phyloP scores from a whole-genome alignment of 2,797 vertebrate genomes.

The Orestias chungarensis region DNA sequence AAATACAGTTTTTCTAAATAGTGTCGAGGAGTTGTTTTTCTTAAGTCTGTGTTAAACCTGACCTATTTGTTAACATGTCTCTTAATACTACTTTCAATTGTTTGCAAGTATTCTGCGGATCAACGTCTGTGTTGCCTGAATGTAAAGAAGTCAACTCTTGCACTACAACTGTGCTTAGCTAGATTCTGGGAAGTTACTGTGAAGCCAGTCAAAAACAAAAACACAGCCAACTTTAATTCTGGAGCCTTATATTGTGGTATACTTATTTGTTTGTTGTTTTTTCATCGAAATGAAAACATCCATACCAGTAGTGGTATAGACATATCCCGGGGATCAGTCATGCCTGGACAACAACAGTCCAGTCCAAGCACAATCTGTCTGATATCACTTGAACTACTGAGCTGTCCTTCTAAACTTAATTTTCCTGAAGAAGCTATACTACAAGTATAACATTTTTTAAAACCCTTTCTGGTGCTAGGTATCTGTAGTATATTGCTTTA shows the following conservation, averaged over 20 bases:
- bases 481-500: slow-evolving; percentile 24
- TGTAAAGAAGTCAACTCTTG: not conserved
- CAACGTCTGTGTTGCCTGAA: not conserved
- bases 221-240: too few species aligned
- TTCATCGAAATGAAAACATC: too few species aligned
- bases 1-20: not conserved
- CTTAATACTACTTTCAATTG: too few species aligned
- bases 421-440: not conserved
- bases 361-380: not conserved
- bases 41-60: not conserved
- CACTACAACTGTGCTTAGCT: not conserved
- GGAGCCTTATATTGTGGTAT: too few species aligned
- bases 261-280: too few species aligned
- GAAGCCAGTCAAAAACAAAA: not conserved
- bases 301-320: not conserved
- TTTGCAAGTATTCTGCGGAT: too few species aligned
- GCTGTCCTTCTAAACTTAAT: not conserved
- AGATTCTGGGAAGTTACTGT: not conserved
- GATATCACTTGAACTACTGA: too few species aligned
- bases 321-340: not conserved
- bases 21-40: not conserved
- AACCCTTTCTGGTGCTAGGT: slow-evolving; percentile 21
- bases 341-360: not conserved
- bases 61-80: not conserved
- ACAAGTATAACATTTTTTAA: slow-evolving; percentile 9